phyloP scores from a whole-genome alignment of 2,797 vertebrate species.

The Lophotriccus pileatus region DNA sequence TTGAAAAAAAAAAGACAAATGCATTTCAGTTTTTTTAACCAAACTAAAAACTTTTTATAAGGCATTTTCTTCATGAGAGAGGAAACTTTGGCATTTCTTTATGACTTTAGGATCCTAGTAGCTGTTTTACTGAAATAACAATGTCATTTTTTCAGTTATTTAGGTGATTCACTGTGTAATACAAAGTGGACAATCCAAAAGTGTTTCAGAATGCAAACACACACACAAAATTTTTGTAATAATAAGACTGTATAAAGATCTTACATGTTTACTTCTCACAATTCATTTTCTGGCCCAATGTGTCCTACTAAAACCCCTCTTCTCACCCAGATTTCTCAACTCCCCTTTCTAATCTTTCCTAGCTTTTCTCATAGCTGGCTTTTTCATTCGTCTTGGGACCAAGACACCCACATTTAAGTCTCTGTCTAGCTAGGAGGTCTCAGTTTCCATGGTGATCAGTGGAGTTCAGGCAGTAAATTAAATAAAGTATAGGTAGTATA shows the following conservation, averaged over 20 bases:
- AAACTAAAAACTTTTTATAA: neutral
- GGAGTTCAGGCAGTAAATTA: neutral
- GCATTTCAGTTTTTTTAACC: neutral
- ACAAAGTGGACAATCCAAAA: neutral
- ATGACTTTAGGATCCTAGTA: neutral
- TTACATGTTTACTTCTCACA: neutral
- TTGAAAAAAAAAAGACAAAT: neutral
- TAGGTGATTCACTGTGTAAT: neutral
- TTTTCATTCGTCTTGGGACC: neutral
- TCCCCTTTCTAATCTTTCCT: neutral
- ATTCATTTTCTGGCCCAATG: fast-evolving
- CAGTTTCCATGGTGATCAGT: neutral
- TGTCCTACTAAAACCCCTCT: neutral
- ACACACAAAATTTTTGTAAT: neutral
- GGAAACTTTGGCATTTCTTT: neutral
- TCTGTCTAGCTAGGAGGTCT: neutral
- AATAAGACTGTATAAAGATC: neutral
- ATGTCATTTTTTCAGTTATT: neutral
- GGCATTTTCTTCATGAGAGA: neutral
- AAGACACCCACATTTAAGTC: neutral
- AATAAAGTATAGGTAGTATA: neutral
- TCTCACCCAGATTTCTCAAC: neutral
- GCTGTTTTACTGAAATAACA: neutral
- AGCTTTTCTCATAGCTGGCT: neutral
- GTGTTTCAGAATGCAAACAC: neutral